Conservation (phyloP, 64 coral and sea anemone species). For the Actinia tenebrosa region DNA sequence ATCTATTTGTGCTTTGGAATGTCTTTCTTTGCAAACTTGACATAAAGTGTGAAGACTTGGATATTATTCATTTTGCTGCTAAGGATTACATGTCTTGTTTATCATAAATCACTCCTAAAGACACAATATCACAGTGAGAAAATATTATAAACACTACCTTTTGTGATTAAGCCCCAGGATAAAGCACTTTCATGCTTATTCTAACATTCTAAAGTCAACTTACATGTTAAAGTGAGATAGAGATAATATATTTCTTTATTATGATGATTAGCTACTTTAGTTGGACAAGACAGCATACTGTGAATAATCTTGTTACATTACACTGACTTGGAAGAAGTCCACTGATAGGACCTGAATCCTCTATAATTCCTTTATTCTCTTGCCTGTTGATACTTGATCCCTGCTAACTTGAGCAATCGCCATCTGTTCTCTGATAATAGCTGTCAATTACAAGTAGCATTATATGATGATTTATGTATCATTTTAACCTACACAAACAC, state of each 20-base stretch:
- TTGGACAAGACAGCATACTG: no score
- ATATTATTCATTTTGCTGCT: background rate
- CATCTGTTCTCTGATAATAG: background rate
- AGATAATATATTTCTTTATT: background rate
- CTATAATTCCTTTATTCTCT: background rate
- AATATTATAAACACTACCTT: no score
- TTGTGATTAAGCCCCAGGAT: no score
- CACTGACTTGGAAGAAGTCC: no score
- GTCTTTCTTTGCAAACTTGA: background rate
- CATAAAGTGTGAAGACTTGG: background rate
- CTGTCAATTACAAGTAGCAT: background rate
- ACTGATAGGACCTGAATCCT: no score
- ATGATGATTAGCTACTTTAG: background rate
- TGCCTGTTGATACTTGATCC: background rate
- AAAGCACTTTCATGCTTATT: no score
- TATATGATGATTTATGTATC: background rate
- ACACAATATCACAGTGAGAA: no score
- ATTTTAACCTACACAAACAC: background rate
- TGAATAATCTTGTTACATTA: no score
- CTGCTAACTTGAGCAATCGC: background rate
- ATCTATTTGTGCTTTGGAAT: constrained; percentile 10
- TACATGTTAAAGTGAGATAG: background rate
- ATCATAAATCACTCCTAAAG: background rate
- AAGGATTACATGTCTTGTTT: background rate
- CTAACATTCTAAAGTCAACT: no score